Base-by-base conservation (phyloP, 2,113 vertebrate species). In the Amphiprion ocellaris region DNA sequence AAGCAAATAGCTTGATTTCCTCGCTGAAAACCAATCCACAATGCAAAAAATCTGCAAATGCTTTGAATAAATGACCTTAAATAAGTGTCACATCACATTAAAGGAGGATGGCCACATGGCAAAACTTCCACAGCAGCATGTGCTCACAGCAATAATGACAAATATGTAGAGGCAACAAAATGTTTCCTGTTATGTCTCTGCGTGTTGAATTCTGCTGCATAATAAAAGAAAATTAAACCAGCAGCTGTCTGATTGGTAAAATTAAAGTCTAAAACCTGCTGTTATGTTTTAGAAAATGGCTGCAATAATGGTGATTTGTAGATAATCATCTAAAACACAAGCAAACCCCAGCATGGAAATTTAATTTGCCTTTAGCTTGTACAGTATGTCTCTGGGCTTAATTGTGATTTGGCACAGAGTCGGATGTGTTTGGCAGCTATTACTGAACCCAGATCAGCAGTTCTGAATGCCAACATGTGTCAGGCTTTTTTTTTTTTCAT, bases 341-440 rank as follows among this genome's bases (percentile, higher is more conserved):
- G 19, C 28, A 52, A 64, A 82, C 46, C 15, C 17, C 30, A 33
- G 19, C n/a, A 50, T 37, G 30, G 44, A 63, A 15, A 58, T 62
- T 71, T 71, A 72, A 44, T 60, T 41, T 24, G 9, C 14, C 37
- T 67, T 74, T 63, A 54, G 71, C 69, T 65, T 71, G 14, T 47
- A 68, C 68, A 60, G 30, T 47, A 50, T 41, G 56, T 47, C 37
- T 71, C 37, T 73, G 74, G 77, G 77, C 73, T 70, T 37, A 23
- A 61, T 52, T 30, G n/a, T 52, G 54, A 61, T 47, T 76, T 75
- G 66, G 67, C 74, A 64, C 4, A 12, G 44, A 16, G 58, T 65
- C 10, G 2, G 49, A 60, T 39, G 41, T 24, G n/a, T 74, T 78
- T 88, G 81, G 77, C 74, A 67, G 77, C 60, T 10, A 1, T 46